A percentile compares a stretch with the other conserved stretches of the same genome.
These are phyloP conservation scores for Rosalia funebris DNA, from an alignment of 2,888 invertebrate genomes.

Conservation along the genomic window DNA sequence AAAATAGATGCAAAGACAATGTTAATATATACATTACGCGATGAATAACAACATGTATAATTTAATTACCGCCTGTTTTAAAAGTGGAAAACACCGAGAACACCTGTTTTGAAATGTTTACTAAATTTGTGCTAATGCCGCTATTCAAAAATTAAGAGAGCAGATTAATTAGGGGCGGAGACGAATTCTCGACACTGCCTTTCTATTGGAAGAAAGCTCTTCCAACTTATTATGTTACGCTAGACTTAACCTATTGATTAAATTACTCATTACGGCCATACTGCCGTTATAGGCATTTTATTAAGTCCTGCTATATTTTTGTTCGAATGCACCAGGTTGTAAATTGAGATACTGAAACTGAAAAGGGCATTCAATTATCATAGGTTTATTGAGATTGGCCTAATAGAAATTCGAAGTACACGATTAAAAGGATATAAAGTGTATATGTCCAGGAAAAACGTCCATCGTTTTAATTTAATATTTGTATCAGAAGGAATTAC, in stretches of 20 bases:
- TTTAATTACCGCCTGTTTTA: background rate
- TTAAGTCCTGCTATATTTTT: no score
- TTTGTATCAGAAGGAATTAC: no score
- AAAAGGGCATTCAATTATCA: background rate
- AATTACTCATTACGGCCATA: slow-evolving; percentile 12
- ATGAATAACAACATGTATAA: background rate
- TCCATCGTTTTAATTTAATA: background rate
- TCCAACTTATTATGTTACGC: slow-evolving; percentile 3
- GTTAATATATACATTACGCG: background rate
- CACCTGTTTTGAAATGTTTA: slow-evolving; percentile 4
- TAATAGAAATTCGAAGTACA: background rate
- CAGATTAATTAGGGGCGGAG: slow-evolving; percentile 11
- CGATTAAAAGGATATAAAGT: background rate
- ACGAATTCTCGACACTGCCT: background rate
- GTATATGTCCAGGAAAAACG: background rate
- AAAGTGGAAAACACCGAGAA: background rate
- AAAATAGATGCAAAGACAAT: no score
- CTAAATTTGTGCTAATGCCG: slow-evolving; percentile 1
- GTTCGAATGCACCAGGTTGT: no score
- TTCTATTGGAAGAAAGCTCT: slow-evolving; percentile 7
- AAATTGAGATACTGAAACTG: background rate
- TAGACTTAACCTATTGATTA: slow-evolving; percentile 5
- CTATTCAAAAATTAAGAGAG: slow-evolving; percentile 4
- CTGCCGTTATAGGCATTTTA: background rate
- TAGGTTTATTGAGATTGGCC: background rate